Percentiles rank a stretch among this genome's conserved stretches.
These are phyloP conservation scores for Chloropsis hardwickii DNA, from an alignment of 2,113 vertebrate species.

Conservation along the genomic window DNA sequence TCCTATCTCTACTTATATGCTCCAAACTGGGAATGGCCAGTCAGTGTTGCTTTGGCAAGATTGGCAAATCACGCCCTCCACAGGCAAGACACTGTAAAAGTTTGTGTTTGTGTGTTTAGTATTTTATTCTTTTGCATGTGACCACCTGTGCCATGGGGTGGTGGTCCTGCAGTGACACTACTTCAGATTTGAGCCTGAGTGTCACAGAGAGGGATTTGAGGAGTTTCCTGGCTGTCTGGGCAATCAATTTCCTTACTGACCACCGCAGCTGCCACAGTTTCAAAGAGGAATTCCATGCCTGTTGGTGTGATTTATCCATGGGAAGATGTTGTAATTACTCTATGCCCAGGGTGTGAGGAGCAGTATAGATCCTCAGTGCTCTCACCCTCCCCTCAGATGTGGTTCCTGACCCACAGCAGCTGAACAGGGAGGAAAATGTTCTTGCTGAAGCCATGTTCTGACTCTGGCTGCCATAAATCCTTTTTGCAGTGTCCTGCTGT, in stretches of 20 bases:
- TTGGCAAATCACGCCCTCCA: background rate
- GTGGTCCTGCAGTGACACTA: background rate
- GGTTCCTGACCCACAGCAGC: background rate
- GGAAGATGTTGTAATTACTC: background rate
- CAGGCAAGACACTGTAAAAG: background rate
- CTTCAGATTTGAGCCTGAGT: background rate
- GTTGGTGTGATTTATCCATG: background rate
- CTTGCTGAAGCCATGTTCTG: background rate
- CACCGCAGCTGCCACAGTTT: background rate
- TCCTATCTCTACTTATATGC: fast-evolving
- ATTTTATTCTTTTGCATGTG: background rate
- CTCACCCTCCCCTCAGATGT: fast-evolving
- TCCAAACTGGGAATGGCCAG: background rate
- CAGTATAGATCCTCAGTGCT: background rate
- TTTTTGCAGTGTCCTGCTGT: background rate
- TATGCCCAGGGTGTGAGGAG: background rate
- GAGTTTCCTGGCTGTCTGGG: background rate
- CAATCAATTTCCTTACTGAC: background rate
- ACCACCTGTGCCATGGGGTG: background rate
- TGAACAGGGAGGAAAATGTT: background rate
- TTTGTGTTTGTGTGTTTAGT: background rate
- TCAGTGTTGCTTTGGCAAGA: background rate
- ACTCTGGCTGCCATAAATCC: background rate
- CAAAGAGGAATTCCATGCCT: background rate
- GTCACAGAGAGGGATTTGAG: background rate